phyloP scores from a whole-genome alignment of 1,140 invertebrate genomes.

The Cepaea nemoralis region DNA sequence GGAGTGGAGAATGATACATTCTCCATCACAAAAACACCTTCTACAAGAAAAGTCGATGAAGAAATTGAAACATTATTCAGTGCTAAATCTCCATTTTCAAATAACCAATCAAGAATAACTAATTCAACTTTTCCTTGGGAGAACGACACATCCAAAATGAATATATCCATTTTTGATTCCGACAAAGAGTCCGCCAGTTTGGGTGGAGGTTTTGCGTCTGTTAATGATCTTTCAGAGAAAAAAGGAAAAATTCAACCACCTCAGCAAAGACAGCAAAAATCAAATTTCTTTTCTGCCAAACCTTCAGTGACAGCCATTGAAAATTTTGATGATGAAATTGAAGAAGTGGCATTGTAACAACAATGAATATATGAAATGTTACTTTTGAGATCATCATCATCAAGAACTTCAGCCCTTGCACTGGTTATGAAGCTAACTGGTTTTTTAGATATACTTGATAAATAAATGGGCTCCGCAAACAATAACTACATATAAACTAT shows the following conservation, averaged over 20 bases:
- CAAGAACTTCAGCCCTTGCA: too few species aligned
- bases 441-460: too few species aligned
- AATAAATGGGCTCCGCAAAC: too few species aligned
- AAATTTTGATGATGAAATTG: slow-evolving; percentile 59
- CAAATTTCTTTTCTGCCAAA: slow-evolving; percentile 51
- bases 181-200: slow-evolving; percentile 45
- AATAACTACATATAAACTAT: too few species aligned
- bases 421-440: too few species aligned
- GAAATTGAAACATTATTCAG: slow-evolving; percentile 50
- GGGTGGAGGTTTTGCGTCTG: slow-evolving; percentile 52
- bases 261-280: slow-evolving; percentile 43
- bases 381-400: too few species aligned
- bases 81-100: slow-evolving; percentile 5
- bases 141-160: slow-evolving; percentile 34
- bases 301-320: slow-evolving; percentile 57
- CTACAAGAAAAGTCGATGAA: too few species aligned
- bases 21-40: too few species aligned
- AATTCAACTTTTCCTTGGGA: slow-evolving; percentile 55
- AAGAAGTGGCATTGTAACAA: slow-evolving; percentile 60
- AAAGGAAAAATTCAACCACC: slow-evolving; percentile 49
- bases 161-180: neutral
- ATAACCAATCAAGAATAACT: slow-evolving; percentile 18
- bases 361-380: too few species aligned
- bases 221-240: slow-evolving; percentile 46
- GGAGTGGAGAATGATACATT: too few species aligned